phyloP scores from a whole-genome alignment of 2,797 vertebrate species.

The Pteronotus mesoamericanus region DNA sequence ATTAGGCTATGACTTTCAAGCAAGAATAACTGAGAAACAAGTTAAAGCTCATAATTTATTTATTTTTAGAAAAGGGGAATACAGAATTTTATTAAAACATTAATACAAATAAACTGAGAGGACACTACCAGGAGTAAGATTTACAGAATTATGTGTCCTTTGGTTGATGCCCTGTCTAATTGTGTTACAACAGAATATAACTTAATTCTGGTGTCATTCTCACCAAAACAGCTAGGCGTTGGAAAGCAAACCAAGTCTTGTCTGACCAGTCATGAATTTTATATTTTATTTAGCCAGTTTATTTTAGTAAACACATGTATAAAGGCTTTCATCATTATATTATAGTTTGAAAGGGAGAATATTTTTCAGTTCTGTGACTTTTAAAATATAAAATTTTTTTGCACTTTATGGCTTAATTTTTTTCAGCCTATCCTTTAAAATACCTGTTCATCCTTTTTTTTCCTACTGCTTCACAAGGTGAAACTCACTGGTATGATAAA shows the following conservation, averaged over 20 bases:
- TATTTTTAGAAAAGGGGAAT: neutral
- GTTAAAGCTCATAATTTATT: neutral
- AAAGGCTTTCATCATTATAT: neutral
- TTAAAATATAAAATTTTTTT: neutral
- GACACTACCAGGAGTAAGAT: neutral
- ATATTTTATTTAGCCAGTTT: neutral
- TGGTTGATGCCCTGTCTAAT: neutral
- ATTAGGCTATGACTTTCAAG: neutral
- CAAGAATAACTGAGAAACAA: neutral
- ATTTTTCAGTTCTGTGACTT: neutral
- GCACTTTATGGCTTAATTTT: neutral
- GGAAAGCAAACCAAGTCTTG: neutral
- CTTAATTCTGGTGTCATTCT: neutral
- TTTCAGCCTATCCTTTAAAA: slow-evolving; percentile 19
- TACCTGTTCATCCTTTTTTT: neutral
- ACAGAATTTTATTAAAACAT: neutral
- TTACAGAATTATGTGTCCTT: neutral
- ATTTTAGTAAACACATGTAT: neutral
- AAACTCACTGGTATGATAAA: neutral
- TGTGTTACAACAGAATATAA: neutral
- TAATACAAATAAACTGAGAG: neutral
- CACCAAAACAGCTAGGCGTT: neutral
- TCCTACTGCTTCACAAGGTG: neutral
- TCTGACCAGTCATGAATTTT: neutral
- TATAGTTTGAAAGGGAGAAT: neutral